Conservation (phyloP, 2,888 invertebrate genomes). For the Spicauda simplicius region DNA sequence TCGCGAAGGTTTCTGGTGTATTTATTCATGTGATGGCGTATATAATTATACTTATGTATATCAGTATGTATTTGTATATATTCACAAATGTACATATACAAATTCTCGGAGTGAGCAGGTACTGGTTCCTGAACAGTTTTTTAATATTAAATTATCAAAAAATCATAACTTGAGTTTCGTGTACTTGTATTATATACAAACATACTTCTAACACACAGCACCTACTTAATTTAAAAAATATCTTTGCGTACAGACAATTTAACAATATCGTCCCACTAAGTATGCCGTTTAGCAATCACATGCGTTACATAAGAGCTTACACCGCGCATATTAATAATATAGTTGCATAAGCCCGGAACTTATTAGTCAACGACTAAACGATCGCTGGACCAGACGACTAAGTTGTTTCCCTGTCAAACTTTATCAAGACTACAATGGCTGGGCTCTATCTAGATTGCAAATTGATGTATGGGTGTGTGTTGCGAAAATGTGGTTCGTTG, state of each 20-base stretch:
- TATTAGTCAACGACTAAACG: slow-evolving; percentile 29
- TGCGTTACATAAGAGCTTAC: slow-evolving; percentile 20
- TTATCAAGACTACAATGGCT: slow-evolving; percentile 23
- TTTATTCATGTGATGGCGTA: too few relatives aligned
- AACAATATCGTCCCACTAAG: slow-evolving; percentile 23
- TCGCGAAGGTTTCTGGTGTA: too few relatives aligned
- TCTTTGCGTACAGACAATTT: slow-evolving; percentile 4
- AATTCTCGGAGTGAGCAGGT: too few relatives aligned
- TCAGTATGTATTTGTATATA: too few relatives aligned
- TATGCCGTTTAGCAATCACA: slow-evolving; percentile 19
- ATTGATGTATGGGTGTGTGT: slow-evolving; percentile 26
- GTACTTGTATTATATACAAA: too few relatives aligned
- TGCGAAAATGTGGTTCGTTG: neutral
- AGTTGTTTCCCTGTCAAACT: slow-evolving; percentile 30
- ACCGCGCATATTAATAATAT: slow-evolving; percentile 27
- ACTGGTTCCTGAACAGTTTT: too few relatives aligned
- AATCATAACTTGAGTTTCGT: too few relatives aligned
- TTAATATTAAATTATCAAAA: too few relatives aligned
- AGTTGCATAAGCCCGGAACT: slow-evolving; percentile 33
- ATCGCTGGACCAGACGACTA: slow-evolving; percentile 2
- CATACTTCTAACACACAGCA: neutral
- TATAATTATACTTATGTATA: too few relatives aligned
- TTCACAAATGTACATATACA: too few relatives aligned
- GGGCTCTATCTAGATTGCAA: slow-evolving; percentile 22
- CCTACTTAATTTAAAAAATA: neutral